Conservation (phyloP, 2,797 vertebrate species). For the Hybognathus amarus region DNA sequence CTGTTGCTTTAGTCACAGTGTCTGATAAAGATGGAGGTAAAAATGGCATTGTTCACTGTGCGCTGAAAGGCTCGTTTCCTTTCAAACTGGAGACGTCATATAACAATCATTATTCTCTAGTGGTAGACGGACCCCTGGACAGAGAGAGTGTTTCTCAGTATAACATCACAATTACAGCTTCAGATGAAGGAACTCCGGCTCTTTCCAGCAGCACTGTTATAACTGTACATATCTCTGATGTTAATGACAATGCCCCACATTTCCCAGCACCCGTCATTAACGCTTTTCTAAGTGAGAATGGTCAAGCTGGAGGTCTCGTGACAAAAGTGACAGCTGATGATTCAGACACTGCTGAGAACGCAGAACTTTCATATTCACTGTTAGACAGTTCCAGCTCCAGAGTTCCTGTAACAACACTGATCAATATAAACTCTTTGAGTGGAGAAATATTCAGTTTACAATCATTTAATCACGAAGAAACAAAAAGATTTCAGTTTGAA, state of each 20-base stretch:
- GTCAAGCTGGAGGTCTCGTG: slow-evolving; percentile 67
- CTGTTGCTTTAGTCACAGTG: slow-evolving; percentile 79
- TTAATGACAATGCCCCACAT: slow-evolving; percentile 78
- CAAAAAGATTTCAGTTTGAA: slow-evolving; percentile 57
- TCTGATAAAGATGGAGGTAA: slow-evolving; percentile 78
- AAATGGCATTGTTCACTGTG: slow-evolving; percentile 70
- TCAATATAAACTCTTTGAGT: slow-evolving; percentile 61
- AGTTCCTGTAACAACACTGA: slow-evolving; percentile 39
- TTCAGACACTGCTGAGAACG: slow-evolving; percentile 70
- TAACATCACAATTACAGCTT: slow-evolving; percentile 62
- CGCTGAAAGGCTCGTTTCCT: slow-evolving; percentile 40
- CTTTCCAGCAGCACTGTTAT: slow-evolving; percentile 67
- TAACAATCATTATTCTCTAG: slow-evolving; percentile 47
- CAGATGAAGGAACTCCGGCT: slow-evolving; percentile 65
- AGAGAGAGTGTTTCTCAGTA: slow-evolving; percentile 43
- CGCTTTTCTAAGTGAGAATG: slow-evolving; percentile 79
- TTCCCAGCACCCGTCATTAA: slow-evolving; percentile 69
- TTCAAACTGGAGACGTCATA: slow-evolving; percentile 63
- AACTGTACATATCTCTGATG: slow-evolving; percentile 71
- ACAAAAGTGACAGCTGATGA: slow-evolving; percentile 71
- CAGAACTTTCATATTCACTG: slow-evolving; percentile 70
- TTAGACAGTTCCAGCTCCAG: slow-evolving; percentile 41
- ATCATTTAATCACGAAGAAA: slow-evolving; percentile 66
- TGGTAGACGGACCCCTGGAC: slow-evolving; percentile 30
- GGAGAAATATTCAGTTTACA: slow-evolving; percentile 63